These are phyloP conservation scores for Lochmaea crataegi DNA, from an alignment of 2,888 invertebrate species.

Conservation along the genomic window DNA sequence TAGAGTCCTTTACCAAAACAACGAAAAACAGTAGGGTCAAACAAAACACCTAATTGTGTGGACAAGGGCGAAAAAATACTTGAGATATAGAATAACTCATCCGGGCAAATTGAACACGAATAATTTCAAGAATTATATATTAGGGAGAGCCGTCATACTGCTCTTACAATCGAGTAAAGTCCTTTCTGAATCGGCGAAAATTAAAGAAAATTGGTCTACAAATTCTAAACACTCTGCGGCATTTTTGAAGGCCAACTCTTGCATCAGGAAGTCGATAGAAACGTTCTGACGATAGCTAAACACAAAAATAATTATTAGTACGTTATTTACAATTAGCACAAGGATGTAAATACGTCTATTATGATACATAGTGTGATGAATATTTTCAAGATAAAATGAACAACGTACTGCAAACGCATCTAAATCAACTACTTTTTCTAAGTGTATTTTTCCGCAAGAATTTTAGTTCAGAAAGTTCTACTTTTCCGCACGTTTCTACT, in stretches of 20 bases:
- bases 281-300: slow-evolving; percentile 94
- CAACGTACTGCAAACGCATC: neutral
- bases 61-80: neutral
- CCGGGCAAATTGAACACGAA: slow-evolving; percentile 5
- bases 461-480: no score
- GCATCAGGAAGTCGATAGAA: slow-evolving; percentile 86
- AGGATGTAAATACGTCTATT: slow-evolving; percentile 40
- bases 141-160: slow-evolving; percentile 72
- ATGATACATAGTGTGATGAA: slow-evolving; percentile 16
- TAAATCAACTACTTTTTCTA: no score
- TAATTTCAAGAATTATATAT: slow-evolving; percentile 58
- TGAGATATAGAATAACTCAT: neutral
- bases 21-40: neutral
- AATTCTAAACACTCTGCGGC: slow-evolving; percentile 88
- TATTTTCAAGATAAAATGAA: neutral
- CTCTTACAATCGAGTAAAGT: slow-evolving; percentile 92
- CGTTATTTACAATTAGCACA: slow-evolving; percentile 13
- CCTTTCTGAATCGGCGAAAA: slow-evolving; percentile 76
- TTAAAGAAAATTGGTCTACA: slow-evolving; percentile 84
- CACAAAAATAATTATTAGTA: slow-evolving; percentile 56
- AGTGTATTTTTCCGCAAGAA: no score
- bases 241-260: slow-evolving; percentile 89
- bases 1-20: neutral
- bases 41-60: neutral
- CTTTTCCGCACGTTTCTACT: no score